Evolutionary conservation across 2,113 vertebrate species (phyloP).

Genomic region (Phalacrocorax aristotelis): DNA sequence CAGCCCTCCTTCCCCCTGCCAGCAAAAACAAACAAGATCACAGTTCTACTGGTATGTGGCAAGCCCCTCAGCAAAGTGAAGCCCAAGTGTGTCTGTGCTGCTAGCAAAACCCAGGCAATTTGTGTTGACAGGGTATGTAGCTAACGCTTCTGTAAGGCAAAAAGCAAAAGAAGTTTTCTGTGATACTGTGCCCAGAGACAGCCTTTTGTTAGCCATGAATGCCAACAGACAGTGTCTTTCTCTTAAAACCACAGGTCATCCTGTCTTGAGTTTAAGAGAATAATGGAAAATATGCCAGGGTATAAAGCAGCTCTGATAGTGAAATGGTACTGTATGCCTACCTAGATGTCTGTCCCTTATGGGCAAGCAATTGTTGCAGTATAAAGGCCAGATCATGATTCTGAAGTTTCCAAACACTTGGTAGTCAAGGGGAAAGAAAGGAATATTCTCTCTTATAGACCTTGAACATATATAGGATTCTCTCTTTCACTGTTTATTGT

Average conservation of each 20-base stretch:
- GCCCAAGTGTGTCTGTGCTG: background rate
- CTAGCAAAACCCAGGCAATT: conserved; percentile 16
- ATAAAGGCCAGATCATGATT: background rate
- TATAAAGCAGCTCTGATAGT: background rate
- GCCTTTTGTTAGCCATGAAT: background rate
- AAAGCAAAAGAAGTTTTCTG: background rate
- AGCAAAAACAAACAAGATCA: background rate
- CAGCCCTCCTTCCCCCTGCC: background rate
- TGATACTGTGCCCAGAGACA: background rate
- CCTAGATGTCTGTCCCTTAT: too few relatives aligned
- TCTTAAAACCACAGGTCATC: background rate
- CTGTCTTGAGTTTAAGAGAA: background rate
- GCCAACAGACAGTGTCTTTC: background rate
- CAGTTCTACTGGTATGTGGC: background rate
- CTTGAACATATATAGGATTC: background rate
- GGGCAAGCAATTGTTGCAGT: background rate
- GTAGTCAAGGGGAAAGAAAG: background rate
- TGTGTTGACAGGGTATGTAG: background rate
- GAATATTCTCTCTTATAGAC: background rate
- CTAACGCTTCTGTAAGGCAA: background rate
- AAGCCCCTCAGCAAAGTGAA: background rate
- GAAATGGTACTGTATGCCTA: background rate
- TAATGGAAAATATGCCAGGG: background rate
- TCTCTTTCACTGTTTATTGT: background rate
- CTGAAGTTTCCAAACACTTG: background rate